Evolutionary conservation across 2,113 vertebrate genomes (phyloP).

Genomic region (Cacatua alba): DNA sequence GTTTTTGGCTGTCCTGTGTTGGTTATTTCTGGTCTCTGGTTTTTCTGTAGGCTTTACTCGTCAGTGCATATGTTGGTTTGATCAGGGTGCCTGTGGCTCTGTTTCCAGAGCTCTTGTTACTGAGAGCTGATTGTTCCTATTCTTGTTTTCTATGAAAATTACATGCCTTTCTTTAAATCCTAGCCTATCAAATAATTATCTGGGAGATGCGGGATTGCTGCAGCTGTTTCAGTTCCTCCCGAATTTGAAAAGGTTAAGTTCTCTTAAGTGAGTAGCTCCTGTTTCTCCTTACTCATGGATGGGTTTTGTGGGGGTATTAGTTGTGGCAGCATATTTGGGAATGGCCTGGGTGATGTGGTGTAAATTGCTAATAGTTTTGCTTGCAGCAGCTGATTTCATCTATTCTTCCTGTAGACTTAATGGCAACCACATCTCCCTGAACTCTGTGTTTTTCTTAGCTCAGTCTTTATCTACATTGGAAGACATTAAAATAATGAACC

Average conservation of each 20-base stretch:
- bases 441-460: conserved; percentile 69
- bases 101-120: not conserved
- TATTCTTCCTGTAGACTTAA: conserved; percentile 75
- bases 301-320: not conserved
- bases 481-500: conserved; percentile 66
- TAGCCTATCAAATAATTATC: conserved; percentile 83
- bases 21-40: not conserved
- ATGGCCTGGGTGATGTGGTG: fast-evolving
- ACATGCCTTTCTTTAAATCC: conserved; percentile 7
- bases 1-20: not conserved
- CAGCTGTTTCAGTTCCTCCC: conserved; percentile 75
- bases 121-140: not conserved
- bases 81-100: not conserved
- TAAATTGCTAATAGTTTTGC: not conserved
- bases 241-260: conserved; percentile 63
- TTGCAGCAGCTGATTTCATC: not conserved
- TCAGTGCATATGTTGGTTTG: not conserved
- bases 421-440: conserved; percentile 76
- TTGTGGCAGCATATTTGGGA: not conserved
- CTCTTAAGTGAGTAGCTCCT: conserved; percentile 81
- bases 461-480: conserved; percentile 56
- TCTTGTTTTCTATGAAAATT: not conserved
- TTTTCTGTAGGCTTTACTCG: not conserved
- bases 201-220: conserved; percentile 76
- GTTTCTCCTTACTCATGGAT: not conserved